Percentiles rank a stretch among this genome's conserved stretches.
phyloP scores from a whole-genome alignment of 2,888 invertebrate genomes.

The Deladenus siricidicola region DNA sequence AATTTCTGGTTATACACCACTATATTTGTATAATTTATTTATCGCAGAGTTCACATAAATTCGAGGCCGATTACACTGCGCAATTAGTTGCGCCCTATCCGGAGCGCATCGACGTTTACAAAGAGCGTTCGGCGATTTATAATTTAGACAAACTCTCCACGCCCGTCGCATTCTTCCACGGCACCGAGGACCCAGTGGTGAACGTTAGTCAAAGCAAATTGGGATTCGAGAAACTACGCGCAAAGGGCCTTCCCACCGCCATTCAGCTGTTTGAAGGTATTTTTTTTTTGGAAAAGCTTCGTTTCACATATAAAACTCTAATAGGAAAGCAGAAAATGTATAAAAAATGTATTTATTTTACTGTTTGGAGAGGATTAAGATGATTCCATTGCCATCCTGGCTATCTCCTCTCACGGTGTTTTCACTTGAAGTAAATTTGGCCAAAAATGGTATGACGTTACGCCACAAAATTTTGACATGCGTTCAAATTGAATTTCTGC shows the following conservation, averaged over 20 bases:
- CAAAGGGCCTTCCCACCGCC: conserved; percentile 54
- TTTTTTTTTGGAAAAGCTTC: conserved; percentile 2
- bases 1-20: no score
- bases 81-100: conserved; percentile 49
- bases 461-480: no score
- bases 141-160: conserved; percentile 53
- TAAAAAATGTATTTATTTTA: no score
- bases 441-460: no score
- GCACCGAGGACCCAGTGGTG: conserved; percentile 56
- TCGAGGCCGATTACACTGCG: conserved; percentile 56
- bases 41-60: conserved; percentile 55
- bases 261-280: conserved; percentile 54
- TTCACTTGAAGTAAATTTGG: no score
- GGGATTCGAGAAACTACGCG: conserved; percentile 55
- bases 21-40: no score
- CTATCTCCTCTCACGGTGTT: no score
- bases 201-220: conserved; percentile 55
- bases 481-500: no score
- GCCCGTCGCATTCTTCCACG: conserved; percentile 55
- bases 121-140: conserved; percentile 40
- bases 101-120: conserved; percentile 36
- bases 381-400: no score
- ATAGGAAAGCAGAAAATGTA: no score
- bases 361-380: no score
- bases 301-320: no score